Base-by-base conservation (phyloP, 1,140 invertebrate genomes). In the Daktulosphaira vitifoliae region DNA sequence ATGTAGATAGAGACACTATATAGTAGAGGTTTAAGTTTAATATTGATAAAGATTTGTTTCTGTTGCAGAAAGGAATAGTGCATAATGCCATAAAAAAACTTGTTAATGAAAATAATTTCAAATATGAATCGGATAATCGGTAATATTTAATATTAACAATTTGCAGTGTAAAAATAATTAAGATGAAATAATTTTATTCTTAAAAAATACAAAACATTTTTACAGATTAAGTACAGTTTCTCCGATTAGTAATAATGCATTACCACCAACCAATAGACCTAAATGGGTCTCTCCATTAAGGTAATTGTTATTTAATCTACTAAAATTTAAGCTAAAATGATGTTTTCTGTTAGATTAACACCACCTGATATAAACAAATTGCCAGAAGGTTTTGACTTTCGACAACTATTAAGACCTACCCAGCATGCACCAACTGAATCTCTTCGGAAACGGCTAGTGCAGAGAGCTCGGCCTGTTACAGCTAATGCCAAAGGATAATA, bases 361-460 rank as follows among this genome's bases (percentile, higher is more conserved):
- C 29, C 74, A 76, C 20, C 67, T 15, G 49, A 51, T 16, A 65
- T 44, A 53, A 67, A 50, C 72, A 72, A 42, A 69, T 67, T 68
- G 0, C 70, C 73, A 18, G 84, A 84, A 2, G 83, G 84, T 0
- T 87, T 84, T 70, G 82, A 86, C 69, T 88, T 87, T 70, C 77
- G 84, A 49, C 82, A 85, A 70, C 71, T 87, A 7, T 71, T 88
- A 7, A 75, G 83, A 56, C 83, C 83, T 11, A 85, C 84, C 1
- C 77, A 82, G 56, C 78, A 81, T 68, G 80, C 83, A 6, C 84
- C 85, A 0, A 87, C 85, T 0, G 84, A 86, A 69, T 86, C 84
- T 25, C 72, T 87, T 15, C 76, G 84, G n/a, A 84, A 84, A 71
- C 50, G 67, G 26, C 22, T 68, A 16, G 62, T 65, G 3, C 59